Percentiles rank a stretch among this genome's conserved stretches.
Conservation (phyloP, 2,797 vertebrate species). For the Gambelia wislizenii region DNA sequence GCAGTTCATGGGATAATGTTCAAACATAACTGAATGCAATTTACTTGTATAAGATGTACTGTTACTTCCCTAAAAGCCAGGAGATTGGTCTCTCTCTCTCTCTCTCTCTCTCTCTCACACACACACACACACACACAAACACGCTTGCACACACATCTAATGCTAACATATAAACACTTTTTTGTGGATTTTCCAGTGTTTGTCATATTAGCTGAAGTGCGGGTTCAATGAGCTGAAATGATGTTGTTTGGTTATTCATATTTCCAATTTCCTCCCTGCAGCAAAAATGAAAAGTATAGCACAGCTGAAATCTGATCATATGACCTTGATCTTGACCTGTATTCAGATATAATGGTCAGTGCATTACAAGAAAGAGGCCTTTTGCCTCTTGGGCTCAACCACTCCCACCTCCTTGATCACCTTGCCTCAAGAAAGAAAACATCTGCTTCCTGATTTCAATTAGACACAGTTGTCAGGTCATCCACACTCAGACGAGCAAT, state of each 20-base stretch:
- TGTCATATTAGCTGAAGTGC: background rate
- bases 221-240: background rate
- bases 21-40: background rate
- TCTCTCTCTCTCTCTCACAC: too few relatives aligned
- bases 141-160: background rate
- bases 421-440: background rate
- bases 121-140: background rate
- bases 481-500: background rate
- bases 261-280: too few relatives aligned
- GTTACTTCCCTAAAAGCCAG: background rate
- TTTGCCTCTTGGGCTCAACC: background rate
- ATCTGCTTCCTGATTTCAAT: background rate
- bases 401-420: too few relatives aligned
- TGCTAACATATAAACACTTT: background rate
- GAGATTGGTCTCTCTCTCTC: background rate
- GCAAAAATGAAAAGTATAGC: background rate
- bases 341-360: too few relatives aligned
- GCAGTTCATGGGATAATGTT: background rate
- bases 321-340: background rate
- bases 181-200: background rate
- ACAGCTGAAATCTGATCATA: background rate
- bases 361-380: background rate
- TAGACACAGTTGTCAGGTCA: background rate
- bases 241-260: slow-evolving; percentile 1
- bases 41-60: background rate